phyloP scores from a whole-genome alignment of 2,888 invertebrate species.

The Drosophila testacea region DNA sequence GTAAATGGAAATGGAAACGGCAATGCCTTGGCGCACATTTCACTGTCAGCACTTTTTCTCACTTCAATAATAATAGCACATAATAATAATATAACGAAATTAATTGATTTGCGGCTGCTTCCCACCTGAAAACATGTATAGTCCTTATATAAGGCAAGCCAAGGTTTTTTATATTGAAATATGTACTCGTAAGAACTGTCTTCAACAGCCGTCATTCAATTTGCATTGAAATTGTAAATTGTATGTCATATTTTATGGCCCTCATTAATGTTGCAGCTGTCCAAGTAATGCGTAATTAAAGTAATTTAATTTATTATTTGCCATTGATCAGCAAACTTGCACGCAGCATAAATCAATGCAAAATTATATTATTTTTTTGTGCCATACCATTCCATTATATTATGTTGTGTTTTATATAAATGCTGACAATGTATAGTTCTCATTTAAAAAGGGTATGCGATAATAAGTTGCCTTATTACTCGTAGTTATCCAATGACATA shows the following conservation, averaged over 20 bases:
- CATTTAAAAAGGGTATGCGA: background rate
- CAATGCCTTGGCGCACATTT: slow-evolving; percentile 16
- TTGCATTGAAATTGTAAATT: slow-evolving; percentile 66
- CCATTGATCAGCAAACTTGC: slow-evolving; percentile 77
- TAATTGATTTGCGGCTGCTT: slow-evolving; percentile 71
- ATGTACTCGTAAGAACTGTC: slow-evolving; percentile 50
- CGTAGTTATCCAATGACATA: background rate
- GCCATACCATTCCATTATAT: slow-evolving; percentile 4
- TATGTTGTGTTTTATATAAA: slow-evolving; percentile 47
- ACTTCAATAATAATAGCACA: slow-evolving; percentile 43
- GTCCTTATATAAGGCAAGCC: slow-evolving; percentile 12
- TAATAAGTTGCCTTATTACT: background rate
- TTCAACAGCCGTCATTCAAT: slow-evolving; percentile 61
- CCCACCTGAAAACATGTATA: slow-evolving; percentile 13
- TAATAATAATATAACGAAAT: slow-evolving; percentile 51
- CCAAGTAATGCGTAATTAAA: slow-evolving; percentile 69
- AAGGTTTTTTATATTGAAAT: slow-evolving; percentile 6
- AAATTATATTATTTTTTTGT: slow-evolving; percentile 45
- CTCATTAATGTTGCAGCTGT: slow-evolving; percentile 64
- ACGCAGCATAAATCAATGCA: slow-evolving; percentile 67
- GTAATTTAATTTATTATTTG: slow-evolving; percentile 79
- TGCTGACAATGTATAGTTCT: slow-evolving; percentile 57
- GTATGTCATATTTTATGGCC: slow-evolving; percentile 61
- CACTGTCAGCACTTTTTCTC: slow-evolving; percentile 57
- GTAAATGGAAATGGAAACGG: slow-evolving; percentile 6